phyloP scores from a whole-genome alignment of 1,140 invertebrate genomes.

The Drosophila paulistorum region DNA sequence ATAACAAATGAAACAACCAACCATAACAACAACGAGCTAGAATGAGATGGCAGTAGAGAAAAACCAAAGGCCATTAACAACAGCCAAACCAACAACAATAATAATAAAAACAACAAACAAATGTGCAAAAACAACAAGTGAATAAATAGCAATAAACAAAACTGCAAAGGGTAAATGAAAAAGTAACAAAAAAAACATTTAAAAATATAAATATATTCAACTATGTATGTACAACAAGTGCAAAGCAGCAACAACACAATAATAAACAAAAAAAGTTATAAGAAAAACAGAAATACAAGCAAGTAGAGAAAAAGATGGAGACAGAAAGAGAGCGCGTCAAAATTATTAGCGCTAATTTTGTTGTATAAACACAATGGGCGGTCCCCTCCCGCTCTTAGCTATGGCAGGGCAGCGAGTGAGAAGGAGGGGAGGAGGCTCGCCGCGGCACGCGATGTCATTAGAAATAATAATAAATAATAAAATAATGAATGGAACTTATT shows the following conservation, averaged over 20 bases:
- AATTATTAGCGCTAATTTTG: conserved; percentile 46
- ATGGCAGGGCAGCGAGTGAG: background rate
- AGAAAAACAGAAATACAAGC: background rate
- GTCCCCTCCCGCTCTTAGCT: background rate
- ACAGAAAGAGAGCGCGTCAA: conserved; percentile 14
- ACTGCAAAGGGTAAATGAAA: conserved; percentile 23
- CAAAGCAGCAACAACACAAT: background rate
- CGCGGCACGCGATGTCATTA: conserved; percentile 63
- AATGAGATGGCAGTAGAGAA: conserved; percentile 22
- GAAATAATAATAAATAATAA: conserved; percentile 60
- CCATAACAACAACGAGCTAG: conserved; percentile 5
- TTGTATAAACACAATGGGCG: conserved; percentile 9
- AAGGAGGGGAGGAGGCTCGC: background rate
- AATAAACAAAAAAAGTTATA: background rate
- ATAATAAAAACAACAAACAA: conserved; percentile 19
- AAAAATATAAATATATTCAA: conserved; percentile 21
- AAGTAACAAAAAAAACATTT: conserved; percentile 8
- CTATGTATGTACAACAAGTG: conserved; percentile 5
- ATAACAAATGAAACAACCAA: conserved; percentile 8
- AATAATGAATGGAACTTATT: conserved; percentile 47
- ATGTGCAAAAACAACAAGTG: conserved; percentile 14
- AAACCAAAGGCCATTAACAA: conserved; percentile 57
- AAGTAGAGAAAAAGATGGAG: background rate
- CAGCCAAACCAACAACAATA: conserved; percentile 27
- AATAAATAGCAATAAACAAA: conserved; percentile 23